A percentile compares a stretch with the other conserved stretches of the same genome.
Conservation (phyloP, 2,888 invertebrate species). For the Conops quadrifasciatus region DNA sequence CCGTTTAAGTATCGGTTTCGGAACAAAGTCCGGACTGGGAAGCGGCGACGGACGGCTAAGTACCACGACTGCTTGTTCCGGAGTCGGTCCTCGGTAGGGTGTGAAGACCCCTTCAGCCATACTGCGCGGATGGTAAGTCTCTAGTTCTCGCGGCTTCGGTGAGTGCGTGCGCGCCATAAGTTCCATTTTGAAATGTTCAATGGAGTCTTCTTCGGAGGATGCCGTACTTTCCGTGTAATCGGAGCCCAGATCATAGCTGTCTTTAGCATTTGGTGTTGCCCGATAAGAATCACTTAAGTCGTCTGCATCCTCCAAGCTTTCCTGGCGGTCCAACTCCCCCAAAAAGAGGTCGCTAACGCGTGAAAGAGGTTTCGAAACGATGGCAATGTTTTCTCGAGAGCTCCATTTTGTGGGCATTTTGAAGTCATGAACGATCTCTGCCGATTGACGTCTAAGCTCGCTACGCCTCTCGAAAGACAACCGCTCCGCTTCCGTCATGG, state of each 20-base stretch:
- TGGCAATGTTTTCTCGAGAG: slow-evolving; percentile 57
- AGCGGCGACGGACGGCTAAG: slow-evolving; percentile 71
- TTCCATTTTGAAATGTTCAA: slow-evolving; percentile 64
- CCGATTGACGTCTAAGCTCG: slow-evolving; percentile 67
- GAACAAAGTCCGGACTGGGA: slow-evolving; percentile 76
- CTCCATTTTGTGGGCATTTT: slow-evolving; percentile 55
- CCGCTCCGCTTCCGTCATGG: slow-evolving; percentile 66
- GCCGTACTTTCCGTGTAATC: slow-evolving; percentile 74
- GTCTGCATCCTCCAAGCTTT: slow-evolving; percentile 46
- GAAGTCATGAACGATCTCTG: slow-evolving; percentile 61
- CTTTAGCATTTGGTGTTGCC: slow-evolving; percentile 42
- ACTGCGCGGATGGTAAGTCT: slow-evolving; percentile 75
- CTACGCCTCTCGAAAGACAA: slow-evolving; percentile 66
- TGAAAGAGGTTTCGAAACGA: slow-evolving; percentile 42
- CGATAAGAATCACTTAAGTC: slow-evolving; percentile 55
- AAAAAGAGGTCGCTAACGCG: slow-evolving; percentile 44
- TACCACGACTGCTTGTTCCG: slow-evolving; percentile 70
- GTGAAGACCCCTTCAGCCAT: slow-evolving; percentile 65
- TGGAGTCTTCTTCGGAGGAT: slow-evolving; percentile 66
- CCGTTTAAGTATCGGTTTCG: slow-evolving; percentile 81
- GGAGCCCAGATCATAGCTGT: slow-evolving; percentile 68
- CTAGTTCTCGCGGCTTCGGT: slow-evolving; percentile 68
- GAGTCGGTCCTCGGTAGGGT: slow-evolving; percentile 63
- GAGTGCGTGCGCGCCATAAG: slow-evolving; percentile 60
- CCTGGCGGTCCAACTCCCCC: slow-evolving; percentile 40